Base-by-base conservation (phyloP, 1,140 invertebrate genomes). In the Papilio polytes region DNA sequence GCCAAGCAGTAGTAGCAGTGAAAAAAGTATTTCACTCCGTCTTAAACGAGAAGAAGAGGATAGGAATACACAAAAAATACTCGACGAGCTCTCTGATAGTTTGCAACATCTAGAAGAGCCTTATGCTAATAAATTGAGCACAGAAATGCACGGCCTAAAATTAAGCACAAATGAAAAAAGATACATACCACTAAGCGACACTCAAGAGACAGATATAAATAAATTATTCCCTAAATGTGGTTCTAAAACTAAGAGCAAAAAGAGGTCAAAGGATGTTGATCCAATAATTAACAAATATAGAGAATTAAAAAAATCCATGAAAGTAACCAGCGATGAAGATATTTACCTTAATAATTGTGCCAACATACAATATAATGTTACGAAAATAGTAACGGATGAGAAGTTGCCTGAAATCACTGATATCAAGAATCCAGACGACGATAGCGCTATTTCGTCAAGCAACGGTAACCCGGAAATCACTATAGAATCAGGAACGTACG, bases 71-170 rank as follows among this genome's bases (percentile, higher is more conserved):
- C 93, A 95, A 81, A 94, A 94, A 84, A 94, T 93, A 78, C 85
- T 95, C 70, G 93, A 94, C 77, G 92, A 94, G 81, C 82, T 95
- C 12, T 95, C 94, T 12, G 89, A 94, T 80, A 94, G 94, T 72
- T 89, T 95, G 78, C 94, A 95, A 87, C 95, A 96, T 85, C 91
- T 96, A 77, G 94, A 96, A 88, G 96, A 97, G 89, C 96, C 96
- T 3, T 96, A 96, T 26, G 26, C 26, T 6, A 94, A 95, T 86
- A 95, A 96, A 87, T 88, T 96, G 41, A 96, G 94, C 81, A 96
- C 95, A 83, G 96, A 96, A 82, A 89, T 95, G 20, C 88, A 96
- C 63, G 96, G 96, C 83, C 86, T 96, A 74, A 96, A 96, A 81
- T 85, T 96, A 8, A 96, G 95, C 73, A 95, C 95, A 97, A 84